phyloP scores from a whole-genome alignment of 37 sponge, comb jelly and placozoan genomes.

The Tethya wilhelma region DNA sequence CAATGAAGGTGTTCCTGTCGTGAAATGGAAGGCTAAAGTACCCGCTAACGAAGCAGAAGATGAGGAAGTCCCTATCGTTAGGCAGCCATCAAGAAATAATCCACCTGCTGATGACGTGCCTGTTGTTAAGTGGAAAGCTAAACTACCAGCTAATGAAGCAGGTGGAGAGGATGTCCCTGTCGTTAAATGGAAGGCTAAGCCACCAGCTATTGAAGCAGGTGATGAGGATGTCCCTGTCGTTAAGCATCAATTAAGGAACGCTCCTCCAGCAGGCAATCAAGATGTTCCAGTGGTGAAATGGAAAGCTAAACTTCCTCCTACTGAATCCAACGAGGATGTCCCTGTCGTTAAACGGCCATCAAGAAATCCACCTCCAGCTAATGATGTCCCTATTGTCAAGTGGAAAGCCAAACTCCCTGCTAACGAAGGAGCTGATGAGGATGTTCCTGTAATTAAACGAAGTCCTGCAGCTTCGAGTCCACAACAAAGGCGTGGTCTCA shows the following conservation, averaged over 20 bases:
- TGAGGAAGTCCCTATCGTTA: conserved; percentile 26
- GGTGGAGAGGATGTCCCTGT: conserved; percentile 40
- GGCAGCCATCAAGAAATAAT: not conserved
- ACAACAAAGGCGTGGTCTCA: not conserved
- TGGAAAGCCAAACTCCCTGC: conserved; percentile 33
- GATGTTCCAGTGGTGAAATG: conserved; percentile 44
- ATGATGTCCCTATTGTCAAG: conserved; percentile 11
- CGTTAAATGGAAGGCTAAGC: conserved; percentile 31
- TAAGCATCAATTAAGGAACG: conserved; percentile 32
- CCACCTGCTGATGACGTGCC: conserved; percentile 7
- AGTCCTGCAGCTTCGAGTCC: not conserved
- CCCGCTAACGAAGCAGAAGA: not conserved
- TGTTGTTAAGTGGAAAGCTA: conserved; percentile 5
- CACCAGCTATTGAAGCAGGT: conserved; percentile 11
- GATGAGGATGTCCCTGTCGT: conserved; percentile 34
- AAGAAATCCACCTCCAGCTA: conserved; percentile 1
- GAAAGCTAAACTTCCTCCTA: conserved; percentile 23
- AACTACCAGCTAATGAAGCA: not conserved
- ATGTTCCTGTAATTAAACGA: conserved; percentile 28
- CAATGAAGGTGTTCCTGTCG: conserved; percentile 18
- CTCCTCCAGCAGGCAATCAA: not conserved
- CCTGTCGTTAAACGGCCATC: conserved; percentile 16
- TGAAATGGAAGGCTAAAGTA: conserved; percentile 6
- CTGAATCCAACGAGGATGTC: not conserved
- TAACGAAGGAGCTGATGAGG: not conserved